These are phyloP conservation scores for Stegostoma tigrinum DNA, from an alignment of 2,113 vertebrate genomes.

Conservation along the genomic window DNA sequence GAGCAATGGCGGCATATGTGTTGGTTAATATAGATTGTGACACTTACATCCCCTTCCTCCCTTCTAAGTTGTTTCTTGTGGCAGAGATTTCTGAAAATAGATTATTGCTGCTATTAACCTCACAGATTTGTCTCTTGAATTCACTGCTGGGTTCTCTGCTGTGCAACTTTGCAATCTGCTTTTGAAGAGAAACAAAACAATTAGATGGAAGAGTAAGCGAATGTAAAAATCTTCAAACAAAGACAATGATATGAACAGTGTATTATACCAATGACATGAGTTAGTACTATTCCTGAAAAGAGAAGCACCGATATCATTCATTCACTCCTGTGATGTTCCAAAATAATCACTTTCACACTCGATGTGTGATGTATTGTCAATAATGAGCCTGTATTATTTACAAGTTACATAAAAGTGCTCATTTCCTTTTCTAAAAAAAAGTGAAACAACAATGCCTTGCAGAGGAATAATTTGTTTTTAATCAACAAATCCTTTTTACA, in stretches of 20 bases:
- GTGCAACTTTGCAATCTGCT: neutral
- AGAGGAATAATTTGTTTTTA: neutral
- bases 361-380: neutral
- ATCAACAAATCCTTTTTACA: neutral
- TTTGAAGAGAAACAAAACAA: neutral
- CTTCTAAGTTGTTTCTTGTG: neutral
- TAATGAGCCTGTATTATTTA: neutral
- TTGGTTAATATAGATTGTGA: neutral
- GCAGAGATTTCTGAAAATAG: neutral
- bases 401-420: neutral
- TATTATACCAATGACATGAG: slow-evolving; percentile 10
- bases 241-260: neutral
- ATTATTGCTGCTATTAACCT: neutral
- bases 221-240: neutral
- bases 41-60: neutral
- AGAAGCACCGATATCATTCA: neutral
- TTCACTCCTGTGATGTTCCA: neutral
- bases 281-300: neutral
- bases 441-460: neutral
- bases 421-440: neutral
- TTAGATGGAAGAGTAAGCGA: neutral
- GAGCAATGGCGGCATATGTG: neutral
- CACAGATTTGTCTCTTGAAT: neutral
- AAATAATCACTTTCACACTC: neutral
- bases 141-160: neutral